These are phyloP conservation scores for Pitta sordida DNA, from an alignment of 2,113 vertebrate genomes.

Conservation along the genomic window DNA sequence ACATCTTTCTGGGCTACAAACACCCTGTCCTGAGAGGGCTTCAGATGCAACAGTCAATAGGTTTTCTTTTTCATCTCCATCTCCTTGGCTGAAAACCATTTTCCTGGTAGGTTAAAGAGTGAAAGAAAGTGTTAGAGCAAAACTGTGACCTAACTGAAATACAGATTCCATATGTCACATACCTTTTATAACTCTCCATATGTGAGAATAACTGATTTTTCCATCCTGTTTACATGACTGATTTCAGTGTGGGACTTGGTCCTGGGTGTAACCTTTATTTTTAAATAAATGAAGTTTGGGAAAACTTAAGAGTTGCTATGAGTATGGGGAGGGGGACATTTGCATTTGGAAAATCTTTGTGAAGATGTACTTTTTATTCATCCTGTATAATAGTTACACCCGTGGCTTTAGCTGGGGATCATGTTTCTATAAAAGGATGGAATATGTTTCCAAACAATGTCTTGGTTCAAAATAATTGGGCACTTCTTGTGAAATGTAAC, in stretches of 20 bases:
- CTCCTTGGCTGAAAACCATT: neutral
- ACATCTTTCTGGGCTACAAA: neutral
- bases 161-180: constrained; percentile 17
- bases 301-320: neutral
- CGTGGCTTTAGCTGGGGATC: neutral
- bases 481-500: constrained; percentile 10
- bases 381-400: neutral
- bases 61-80: neutral
- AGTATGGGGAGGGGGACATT: neutral
- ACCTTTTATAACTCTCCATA: constrained; percentile 14
- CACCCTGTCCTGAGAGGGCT: neutral
- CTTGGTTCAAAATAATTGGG: constrained; percentile 27
- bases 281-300: constrained; percentile 23
- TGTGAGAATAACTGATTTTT: constrained; percentile 41
- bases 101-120: constrained; percentile 2
- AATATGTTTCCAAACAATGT: constrained; percentile 33
- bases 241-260: constrained; percentile 55
- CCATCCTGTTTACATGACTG: constrained; percentile 45
- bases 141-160: constrained; percentile 29
- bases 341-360: neutral
- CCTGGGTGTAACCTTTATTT: constrained; percentile 57
- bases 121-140: neutral
- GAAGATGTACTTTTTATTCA: neutral
- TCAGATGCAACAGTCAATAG: neutral
- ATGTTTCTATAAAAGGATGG: constrained; percentile 1